Evolutionary conservation across 2,888 invertebrate species (phyloP).

Genomic region (Agonopterix heracliana): DNA sequence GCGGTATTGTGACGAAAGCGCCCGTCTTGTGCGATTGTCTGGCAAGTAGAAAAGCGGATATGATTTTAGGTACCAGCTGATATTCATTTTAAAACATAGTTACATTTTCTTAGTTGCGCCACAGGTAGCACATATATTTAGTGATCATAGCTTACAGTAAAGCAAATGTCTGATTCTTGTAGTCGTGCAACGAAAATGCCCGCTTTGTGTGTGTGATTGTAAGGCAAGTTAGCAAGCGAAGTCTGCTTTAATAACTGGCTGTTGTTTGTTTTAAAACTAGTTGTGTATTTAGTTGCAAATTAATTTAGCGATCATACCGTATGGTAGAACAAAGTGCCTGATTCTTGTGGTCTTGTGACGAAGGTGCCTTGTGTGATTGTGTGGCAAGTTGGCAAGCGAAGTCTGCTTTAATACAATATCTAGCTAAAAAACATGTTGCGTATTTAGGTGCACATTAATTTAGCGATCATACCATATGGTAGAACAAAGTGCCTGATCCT

Average conservation of each 20-base stretch:
- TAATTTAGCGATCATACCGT: not conserved
- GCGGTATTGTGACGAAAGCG: no score
- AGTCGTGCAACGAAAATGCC: no score
- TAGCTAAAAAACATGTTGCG: not conserved
- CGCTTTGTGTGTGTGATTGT: not conserved
- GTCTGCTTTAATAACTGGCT: not conserved
- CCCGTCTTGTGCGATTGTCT: no score
- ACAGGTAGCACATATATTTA: not conserved
- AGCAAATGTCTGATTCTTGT: no score
- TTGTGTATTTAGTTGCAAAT: not conserved
- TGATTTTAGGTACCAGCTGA: no score
- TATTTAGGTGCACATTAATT: not conserved
- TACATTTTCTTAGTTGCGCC: not conserved
- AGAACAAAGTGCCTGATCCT: no score
- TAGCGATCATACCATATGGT: no score
- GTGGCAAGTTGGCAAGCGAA: not conserved
- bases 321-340: not conserved
- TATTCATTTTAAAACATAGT: not conserved
- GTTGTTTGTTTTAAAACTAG: not conserved
- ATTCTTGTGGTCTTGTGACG: not conserved
- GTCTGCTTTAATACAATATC: no score
- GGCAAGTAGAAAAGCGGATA: no score
- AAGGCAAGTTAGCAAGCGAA: not conserved
- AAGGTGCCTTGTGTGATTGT: constrained; percentile 2
- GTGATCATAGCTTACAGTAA: no score